phyloP scores from a whole-genome alignment of 1,140 invertebrate species.

The Andricus grossulariae region DNA sequence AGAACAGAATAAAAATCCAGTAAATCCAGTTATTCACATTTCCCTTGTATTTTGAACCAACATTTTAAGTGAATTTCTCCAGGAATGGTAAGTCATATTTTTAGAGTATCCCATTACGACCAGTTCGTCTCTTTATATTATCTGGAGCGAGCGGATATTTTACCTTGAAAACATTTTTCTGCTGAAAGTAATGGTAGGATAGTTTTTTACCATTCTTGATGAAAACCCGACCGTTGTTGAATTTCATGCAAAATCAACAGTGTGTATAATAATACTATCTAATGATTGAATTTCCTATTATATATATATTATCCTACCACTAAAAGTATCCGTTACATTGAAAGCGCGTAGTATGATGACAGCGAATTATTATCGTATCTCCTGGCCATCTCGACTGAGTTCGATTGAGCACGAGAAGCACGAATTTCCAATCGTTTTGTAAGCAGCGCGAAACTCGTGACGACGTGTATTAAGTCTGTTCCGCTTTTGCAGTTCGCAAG shows the following conservation, averaged over 20 bases:
- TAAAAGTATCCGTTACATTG: slow-evolving; percentile 13
- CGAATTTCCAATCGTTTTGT: slow-evolving; percentile 52
- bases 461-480: slow-evolving; percentile 37
- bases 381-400: slow-evolving; percentile 41
- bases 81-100: no score
- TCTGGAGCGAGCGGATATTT: background rate
- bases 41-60: no score
- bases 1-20: no score
- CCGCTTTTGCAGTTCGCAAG: slow-evolving; percentile 33
- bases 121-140: no score
- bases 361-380: slow-evolving; percentile 48
- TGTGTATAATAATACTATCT: background rate
- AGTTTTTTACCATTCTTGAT: no score
- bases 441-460: slow-evolving; percentile 45
- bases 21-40: no score
- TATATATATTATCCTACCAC: background rate
- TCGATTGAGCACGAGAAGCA: slow-evolving; percentile 45
- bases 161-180: no score
- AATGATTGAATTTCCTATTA: slow-evolving; percentile 3
- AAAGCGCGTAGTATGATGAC: slow-evolving; percentile 28
- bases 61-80: no score
- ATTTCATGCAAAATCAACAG: no score
- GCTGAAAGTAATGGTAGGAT: no score
- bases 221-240: background rate
- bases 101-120: no score